Evolutionary conservation across 2,113 vertebrate species (phyloP), one percentile per base, ranked within the genome.

Genomic region (Oncorhynchus tshawytscha): DNA sequence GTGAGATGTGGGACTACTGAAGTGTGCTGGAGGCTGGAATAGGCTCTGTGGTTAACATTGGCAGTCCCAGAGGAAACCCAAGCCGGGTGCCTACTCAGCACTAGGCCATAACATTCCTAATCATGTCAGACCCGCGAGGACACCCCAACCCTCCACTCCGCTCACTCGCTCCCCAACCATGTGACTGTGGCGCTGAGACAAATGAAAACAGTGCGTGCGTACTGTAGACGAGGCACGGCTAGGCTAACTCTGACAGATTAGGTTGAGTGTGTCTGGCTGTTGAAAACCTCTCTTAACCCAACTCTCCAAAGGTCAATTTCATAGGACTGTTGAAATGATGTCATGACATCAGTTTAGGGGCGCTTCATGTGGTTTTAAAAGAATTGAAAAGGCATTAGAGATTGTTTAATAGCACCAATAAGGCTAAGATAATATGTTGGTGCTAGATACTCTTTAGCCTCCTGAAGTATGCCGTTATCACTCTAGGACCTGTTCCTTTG

Each of bases 1-100:
- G 65, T n/a, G 16, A 20, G 65, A 31, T 34, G 20, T 34, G 45
- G 4, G 49, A 67, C 20, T 16, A 22, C 24, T 24, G 48, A 76
- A 60, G 67, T 62, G 29, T 34, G 29, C 60, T 54, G 51, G 51
- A 16, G 39, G 67, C 18, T 34, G 20, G 31, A 18, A 27, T 31
- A 66, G 64, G n/a, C 20, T 62, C n/a, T 0, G 59, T 25, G 34
- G 39, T 24, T n/a, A 67, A n/a, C 25, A 45, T 57, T 27, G 59
- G 15, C 31, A 12, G 12, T 71, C 64, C 59, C 34, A 64, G 18
- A 5, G 54, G 72, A 68, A 75, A 79, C 66, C 68, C 78, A 62
- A 71, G 24, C 57, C 29, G 34, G 18, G 48, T 76, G 34, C 79
- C 67, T 39, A 27, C 15, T 76, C 80, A 82, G 78, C 65, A 79